phyloP scores from a whole-genome alignment of 2,797 vertebrate genomes.

The Aplochiton taeniatus region DNA sequence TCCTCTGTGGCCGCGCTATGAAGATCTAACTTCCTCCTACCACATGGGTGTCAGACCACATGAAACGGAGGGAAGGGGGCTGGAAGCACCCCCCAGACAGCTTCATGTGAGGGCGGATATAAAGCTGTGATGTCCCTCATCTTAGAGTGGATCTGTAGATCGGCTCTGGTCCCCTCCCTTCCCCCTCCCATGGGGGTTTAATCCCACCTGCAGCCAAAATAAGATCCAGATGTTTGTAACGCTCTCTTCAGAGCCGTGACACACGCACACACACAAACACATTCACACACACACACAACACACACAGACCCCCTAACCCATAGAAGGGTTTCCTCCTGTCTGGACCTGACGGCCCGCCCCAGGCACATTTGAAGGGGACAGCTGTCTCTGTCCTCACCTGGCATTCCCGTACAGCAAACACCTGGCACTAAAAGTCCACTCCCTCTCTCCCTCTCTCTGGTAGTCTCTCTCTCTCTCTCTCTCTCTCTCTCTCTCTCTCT shows the following conservation, averaged over 20 bases:
- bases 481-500: neutral
- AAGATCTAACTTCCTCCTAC: conserved; percentile 37
- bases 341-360: conserved; percentile 55
- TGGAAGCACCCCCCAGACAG: conserved; percentile 8
- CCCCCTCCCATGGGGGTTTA: neutral
- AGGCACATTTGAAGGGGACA: conserved; percentile 30
- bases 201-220: conserved; percentile 28
- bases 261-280: neutral
- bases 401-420: conserved; percentile 41
- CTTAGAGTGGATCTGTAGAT: too few species aligned
- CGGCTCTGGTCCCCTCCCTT: neutral
- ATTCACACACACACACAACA: conserved; percentile 9
- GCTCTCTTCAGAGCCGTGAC: neutral
- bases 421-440: conserved; percentile 37
- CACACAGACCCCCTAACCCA: conserved; percentile 2
- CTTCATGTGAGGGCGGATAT: neutral
- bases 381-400: conserved; percentile 20
- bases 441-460: neutral
- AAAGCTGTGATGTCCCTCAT: neutral
- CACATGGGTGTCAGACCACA: neutral
- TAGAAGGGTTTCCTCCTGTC: conserved; percentile 40
- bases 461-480: neutral
- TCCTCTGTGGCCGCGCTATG: neutral
- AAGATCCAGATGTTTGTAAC: conserved; percentile 11
- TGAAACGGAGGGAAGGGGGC: conserved; percentile 17